These are phyloP conservation scores for Ophion slaviceki DNA, from an alignment of 2,888 invertebrate genomes.

Conservation along the genomic window DNA sequence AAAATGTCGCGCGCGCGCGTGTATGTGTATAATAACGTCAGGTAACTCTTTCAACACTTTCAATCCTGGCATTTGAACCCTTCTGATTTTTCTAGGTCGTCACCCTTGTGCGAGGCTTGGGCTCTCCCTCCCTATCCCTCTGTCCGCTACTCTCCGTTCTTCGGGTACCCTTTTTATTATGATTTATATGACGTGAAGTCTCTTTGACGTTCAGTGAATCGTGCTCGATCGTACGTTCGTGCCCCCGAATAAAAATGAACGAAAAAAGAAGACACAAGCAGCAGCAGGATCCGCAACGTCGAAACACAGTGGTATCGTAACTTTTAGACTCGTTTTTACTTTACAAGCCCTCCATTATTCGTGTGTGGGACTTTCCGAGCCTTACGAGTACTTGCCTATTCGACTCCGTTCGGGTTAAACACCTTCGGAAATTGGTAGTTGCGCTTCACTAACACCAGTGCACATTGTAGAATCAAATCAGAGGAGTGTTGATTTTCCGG, in stretches of 20 bases:
- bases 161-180: constrained; percentile 81
- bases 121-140: constrained; percentile 35
- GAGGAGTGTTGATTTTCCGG: no score
- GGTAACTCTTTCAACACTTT: constrained; percentile 78
- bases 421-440: background rate
- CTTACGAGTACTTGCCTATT: background rate
- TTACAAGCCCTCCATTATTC: background rate
- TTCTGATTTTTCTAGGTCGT: constrained; percentile 78
- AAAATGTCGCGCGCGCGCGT: background rate
- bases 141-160: background rate
- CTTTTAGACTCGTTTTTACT: background rate
- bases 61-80: constrained; percentile 56
- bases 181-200: constrained; percentile 83
- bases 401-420: background rate
- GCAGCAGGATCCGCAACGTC: background rate
- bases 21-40: constrained; percentile 62
- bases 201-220: constrained; percentile 77
- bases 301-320: constrained; percentile 20
- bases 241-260: constrained; percentile 72
- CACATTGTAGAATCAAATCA: no score
- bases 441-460: background rate
- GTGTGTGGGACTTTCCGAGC: background rate
- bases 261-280: constrained; percentile 1
- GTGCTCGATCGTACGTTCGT: constrained; percentile 72
- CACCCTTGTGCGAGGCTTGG: constrained; percentile 64